Conservation (phyloP, 2,113 vertebrate species). For the Caranx melampygus region DNA sequence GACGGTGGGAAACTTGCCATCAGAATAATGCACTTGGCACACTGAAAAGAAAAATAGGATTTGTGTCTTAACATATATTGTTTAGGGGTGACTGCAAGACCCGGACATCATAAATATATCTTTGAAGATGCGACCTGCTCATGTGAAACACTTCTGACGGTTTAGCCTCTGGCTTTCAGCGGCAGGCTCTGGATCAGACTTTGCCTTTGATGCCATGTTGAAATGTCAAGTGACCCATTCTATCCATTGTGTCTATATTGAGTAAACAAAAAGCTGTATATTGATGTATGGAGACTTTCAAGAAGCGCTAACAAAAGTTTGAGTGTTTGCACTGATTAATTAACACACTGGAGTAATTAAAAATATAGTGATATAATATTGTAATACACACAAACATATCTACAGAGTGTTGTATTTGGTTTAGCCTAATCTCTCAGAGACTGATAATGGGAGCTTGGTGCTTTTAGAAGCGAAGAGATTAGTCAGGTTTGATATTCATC, state of each 20-base stretch:
- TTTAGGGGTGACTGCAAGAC: not conserved
- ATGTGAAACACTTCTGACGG: not conserved
- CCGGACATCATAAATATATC: not conserved
- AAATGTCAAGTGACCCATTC: not conserved
- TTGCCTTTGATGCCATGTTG: not conserved
- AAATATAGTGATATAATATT: not conserved
- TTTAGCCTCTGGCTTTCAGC: not conserved
- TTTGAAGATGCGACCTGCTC: not conserved
- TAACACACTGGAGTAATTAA: conserved; percentile 9
- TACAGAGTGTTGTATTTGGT: conserved; percentile 15
- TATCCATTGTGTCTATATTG: not conserved
- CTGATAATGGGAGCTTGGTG: conserved; percentile 34
- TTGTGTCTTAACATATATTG: not conserved
- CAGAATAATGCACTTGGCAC: too few relatives aligned
- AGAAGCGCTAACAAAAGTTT: not conserved
- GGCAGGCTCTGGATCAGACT: not conserved
- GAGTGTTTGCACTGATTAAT: conserved; percentile 5
- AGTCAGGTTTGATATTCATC: conserved; percentile 65
- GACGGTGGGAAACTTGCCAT: too few relatives aligned
- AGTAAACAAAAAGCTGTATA: not conserved
- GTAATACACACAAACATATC: not conserved
- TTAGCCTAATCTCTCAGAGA: conserved; percentile 32
- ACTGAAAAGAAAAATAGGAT: not conserved
- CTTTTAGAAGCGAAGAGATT: conserved; percentile 42
- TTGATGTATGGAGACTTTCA: not conserved